Base-by-base conservation (phyloP, 2,888 invertebrate species). In the Oxytorus armatus region DNA sequence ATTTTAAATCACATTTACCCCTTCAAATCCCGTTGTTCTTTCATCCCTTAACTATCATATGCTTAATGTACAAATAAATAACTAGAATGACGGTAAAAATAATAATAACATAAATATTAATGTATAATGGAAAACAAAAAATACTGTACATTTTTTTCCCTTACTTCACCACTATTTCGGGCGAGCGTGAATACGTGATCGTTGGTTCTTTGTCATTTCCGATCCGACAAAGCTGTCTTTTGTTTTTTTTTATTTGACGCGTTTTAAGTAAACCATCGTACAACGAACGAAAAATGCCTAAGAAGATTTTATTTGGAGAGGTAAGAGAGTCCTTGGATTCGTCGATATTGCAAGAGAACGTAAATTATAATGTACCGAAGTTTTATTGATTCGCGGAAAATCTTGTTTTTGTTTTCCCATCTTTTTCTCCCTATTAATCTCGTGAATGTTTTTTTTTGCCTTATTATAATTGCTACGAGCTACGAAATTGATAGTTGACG, bases 401-500 rank as follows among this genome's bases (percentile, higher is more conserved):
- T 53, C 33, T n/a, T 23, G 21, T 33, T 23, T 59, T 73, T 70
- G 16, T 8, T 42, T 18, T 23, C 18, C 23, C 4, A 53, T 51
- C 7, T 73, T 16, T 16, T 51, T 33, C 55, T 16, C 16, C 42
- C 16, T 59, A n/a, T 51, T 57, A 25, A 65, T 57, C 29, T 39
- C 72, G 51, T 39, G 57, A 75, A 44, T 39, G 18, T 69, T 21
- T 18, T 25, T 33, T 39, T 51, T 21, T 57, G 69, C 55, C 68
- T 47, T 18, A 75, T 49, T 72, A 53, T 63, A 73, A 69, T 70
- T 23, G n/a, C 79, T 79, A 79, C 49, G 11, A 49, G 16, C 65
- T 75, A 70, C 69, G 70, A 79, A 85, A 85, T 85, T 36, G 83
- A 82, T 87, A 53, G 73, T 83, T 85, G 87, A 87, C 84, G 82